These are phyloP conservation scores for Serranus cabrilla DNA, from an alignment of 2,797 vertebrate genomes.

Conservation along the genomic window DNA sequence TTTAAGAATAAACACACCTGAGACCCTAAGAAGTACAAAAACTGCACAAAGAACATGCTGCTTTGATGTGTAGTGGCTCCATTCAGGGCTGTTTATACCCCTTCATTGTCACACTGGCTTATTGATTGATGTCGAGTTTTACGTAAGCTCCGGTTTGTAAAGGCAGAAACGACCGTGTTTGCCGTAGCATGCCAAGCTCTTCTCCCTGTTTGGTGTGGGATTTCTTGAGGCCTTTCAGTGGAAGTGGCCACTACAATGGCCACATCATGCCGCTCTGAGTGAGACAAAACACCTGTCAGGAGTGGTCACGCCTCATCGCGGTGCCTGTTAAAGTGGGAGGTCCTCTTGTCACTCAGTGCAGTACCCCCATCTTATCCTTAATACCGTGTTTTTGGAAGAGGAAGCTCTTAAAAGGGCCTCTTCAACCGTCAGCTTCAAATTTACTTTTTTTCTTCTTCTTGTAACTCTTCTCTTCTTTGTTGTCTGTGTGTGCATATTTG, in stretches of 20 bases:
- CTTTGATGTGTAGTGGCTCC: conserved; percentile 56
- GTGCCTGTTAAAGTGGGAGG: conserved; percentile 75
- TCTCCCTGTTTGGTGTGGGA: conserved; percentile 56
- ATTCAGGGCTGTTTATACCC: conserved; percentile 21
- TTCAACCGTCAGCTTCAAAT: conserved; percentile 28
- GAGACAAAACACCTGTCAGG: conserved; percentile 83
- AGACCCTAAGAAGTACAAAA: conserved; percentile 41
- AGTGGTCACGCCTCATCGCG: conserved; percentile 74
- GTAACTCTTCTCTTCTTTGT: neutral
- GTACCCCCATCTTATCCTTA: conserved; percentile 45
- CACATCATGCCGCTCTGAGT: conserved; percentile 62
- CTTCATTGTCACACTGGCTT: conserved; percentile 40
- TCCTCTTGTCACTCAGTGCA: conserved; percentile 68
- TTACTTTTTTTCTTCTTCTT: neutral
- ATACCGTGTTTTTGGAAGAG: conserved; percentile 42
- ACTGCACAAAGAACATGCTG: neutral
- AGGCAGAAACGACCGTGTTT: conserved; percentile 51
- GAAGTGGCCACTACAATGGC: conserved; percentile 66
- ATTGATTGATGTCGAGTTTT: conserved; percentile 60
- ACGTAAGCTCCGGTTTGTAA: conserved; percentile 36
- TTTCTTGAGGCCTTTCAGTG: conserved; percentile 60
- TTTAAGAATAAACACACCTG: conserved; percentile 64
- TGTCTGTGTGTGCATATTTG: neutral
- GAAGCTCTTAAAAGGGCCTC: conserved; percentile 50
- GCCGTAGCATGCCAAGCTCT: conserved; percentile 37